phyloP scores from a whole-genome alignment of 2,113 vertebrate species.

The Psittacara wagleri region DNA sequence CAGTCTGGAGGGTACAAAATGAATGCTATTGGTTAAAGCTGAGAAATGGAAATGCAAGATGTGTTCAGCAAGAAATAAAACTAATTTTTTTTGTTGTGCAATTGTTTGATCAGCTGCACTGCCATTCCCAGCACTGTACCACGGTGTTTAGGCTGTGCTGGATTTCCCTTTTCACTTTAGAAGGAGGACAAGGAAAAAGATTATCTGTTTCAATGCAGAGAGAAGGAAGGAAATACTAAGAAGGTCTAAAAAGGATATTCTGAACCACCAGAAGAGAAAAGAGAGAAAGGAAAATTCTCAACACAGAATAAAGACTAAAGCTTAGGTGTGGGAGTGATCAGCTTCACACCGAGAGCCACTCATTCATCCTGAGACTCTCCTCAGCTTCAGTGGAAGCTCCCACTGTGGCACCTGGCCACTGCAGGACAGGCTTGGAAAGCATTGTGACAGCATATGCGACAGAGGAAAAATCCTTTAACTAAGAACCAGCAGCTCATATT shows the following conservation, averaged over 20 bases:
- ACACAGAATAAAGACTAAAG: neutral
- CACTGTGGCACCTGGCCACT: neutral
- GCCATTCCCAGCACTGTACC: neutral
- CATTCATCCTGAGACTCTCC: neutral
- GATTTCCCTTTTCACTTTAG: neutral
- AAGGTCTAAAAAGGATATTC: neutral
- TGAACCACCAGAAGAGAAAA: neutral
- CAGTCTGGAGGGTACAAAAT: neutral
- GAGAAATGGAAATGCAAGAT: neutral
- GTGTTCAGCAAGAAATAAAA: neutral
- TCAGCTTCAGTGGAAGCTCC: neutral
- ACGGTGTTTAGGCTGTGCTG: neutral
- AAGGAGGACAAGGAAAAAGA: neutral
- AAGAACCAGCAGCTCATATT: neutral
- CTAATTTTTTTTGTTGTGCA: neutral
- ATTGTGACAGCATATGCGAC: neutral
- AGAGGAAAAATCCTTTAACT: neutral
- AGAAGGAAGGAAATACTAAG: neutral
- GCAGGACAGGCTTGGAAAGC: neutral
- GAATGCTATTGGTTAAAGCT: neutral
- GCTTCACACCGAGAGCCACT: neutral
- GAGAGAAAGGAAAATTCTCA: neutral
- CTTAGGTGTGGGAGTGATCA: neutral
- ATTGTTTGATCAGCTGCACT: neutral
- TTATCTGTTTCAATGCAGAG: neutral